Conservation (phyloP, 1,140 invertebrate genomes). For the Aradophagus sp. region DNA sequence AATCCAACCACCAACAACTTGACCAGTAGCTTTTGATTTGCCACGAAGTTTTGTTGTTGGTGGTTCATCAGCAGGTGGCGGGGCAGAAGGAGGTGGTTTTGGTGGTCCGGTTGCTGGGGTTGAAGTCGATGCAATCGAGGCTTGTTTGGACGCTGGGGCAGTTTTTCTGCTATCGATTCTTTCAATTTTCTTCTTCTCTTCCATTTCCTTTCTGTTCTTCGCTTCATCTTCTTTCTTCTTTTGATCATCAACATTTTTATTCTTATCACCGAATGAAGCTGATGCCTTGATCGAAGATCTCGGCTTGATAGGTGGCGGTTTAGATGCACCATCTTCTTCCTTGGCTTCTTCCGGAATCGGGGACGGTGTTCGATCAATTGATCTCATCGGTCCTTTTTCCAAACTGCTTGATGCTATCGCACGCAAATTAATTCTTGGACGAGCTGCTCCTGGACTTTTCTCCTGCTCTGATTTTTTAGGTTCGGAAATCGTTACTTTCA, state of each 20-base stretch:
- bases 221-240: slow-evolving; percentile 38
- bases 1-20: slow-evolving; percentile 81
- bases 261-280: slow-evolving; percentile 21
- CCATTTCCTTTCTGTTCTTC: slow-evolving; percentile 12
- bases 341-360: slow-evolving; percentile 71
- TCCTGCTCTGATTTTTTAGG: not conserved
- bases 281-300: slow-evolving; percentile 14
- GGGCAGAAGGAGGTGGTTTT: slow-evolving; percentile 11
- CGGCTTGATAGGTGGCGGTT: slow-evolving; percentile 25
- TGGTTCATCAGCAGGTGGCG: slow-evolving; percentile 38
- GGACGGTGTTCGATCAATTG: slow-evolving; percentile 60
- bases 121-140: not conserved
- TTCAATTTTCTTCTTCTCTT: slow-evolving; percentile 24
- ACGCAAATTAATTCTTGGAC: slow-evolving; percentile 54
- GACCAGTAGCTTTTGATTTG: slow-evolving; percentile 81
- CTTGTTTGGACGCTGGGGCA: not conserved
- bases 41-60: slow-evolving; percentile 75
- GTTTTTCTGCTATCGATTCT: slow-evolving; percentile 17
- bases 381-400: slow-evolving; percentile 53
- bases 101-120: not conserved
- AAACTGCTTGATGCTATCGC: slow-evolving; percentile 56
- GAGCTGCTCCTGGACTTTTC: not conserved
- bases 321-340: slow-evolving; percentile 19
- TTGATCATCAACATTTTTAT: slow-evolving; percentile 2
- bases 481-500: slow-evolving; percentile 42